Conservation (phyloP, 2,888 invertebrate genomes). For the Agonopterix alstromeriana region DNA sequence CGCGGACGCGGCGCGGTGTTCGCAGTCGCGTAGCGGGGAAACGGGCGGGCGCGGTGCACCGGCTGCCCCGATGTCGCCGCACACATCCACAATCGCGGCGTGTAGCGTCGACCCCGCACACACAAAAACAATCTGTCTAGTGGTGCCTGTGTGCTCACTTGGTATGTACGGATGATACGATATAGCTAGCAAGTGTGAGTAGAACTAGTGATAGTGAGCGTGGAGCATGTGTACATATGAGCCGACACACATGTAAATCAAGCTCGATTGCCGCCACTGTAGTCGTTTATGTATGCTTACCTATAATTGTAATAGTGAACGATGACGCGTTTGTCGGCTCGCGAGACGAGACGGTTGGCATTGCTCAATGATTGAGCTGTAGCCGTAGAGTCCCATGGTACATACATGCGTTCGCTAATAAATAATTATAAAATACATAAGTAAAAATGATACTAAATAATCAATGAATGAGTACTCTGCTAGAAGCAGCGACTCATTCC, state of each 20-base stretch:
- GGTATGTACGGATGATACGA: slow-evolving; percentile 35
- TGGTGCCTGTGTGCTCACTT: slow-evolving; percentile 60
- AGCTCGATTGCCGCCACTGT: slow-evolving; percentile 56
- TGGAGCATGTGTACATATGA: slow-evolving; percentile 44
- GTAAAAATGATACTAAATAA: too few relatives aligned
- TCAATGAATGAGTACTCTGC: not conserved
- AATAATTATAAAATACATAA: not conserved
- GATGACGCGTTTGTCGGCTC: slow-evolving; percentile 75
- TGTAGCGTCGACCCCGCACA: slow-evolving; percentile 44
- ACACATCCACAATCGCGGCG: slow-evolving; percentile 42
- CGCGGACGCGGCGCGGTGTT: slow-evolving; percentile 65
- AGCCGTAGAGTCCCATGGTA: slow-evolving; percentile 35
- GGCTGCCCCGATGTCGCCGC: slow-evolving; percentile 72
- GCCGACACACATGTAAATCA: slow-evolving; percentile 47
- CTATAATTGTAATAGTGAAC: slow-evolving; percentile 69
- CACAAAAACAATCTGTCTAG: slow-evolving; percentile 61
- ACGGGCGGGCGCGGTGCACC: slow-evolving; percentile 66
- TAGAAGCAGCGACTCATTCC: too few relatives aligned
- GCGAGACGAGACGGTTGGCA: slow-evolving; percentile 73
- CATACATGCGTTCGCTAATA: too few relatives aligned
- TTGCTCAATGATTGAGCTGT: slow-evolving; percentile 75
- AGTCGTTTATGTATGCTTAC: slow-evolving; percentile 65
- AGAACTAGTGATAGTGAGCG: slow-evolving; percentile 39
- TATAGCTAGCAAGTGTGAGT: slow-evolving; percentile 43
- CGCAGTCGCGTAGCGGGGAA: slow-evolving; percentile 70